phyloP scores from a whole-genome alignment of 2,797 vertebrate genomes.

The Acomys russatus region DNA sequence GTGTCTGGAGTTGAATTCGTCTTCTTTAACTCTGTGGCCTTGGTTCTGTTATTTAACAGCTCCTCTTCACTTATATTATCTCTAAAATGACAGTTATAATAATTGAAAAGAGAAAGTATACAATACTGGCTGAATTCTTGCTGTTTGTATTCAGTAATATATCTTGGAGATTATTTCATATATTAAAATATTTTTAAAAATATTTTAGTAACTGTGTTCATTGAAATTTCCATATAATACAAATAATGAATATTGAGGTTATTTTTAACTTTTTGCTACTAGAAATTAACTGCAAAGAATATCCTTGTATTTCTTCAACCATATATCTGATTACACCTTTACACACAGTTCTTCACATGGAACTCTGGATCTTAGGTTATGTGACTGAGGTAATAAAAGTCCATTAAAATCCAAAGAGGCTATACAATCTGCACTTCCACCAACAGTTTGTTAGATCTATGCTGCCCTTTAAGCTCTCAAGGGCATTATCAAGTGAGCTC shows the following conservation, averaged over 20 bases:
- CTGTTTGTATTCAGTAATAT: neutral
- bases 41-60: neutral
- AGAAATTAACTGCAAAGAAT: slow-evolving; percentile 41
- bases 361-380: slow-evolving; percentile 23
- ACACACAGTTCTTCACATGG: neutral
- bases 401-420: slow-evolving; percentile 54
- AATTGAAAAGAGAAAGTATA: neutral
- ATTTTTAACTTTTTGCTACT: slow-evolving; percentile 39
- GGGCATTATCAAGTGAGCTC: neutral
- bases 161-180: slow-evolving; percentile 45
- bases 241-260: slow-evolving; percentile 41
- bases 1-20: neutral
- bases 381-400: slow-evolving; percentile 50
- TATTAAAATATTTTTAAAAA: slow-evolving; percentile 23
- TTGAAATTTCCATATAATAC: neutral
- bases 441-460: slow-evolving; percentile 38
- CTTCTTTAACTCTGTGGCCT: neutral
- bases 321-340: neutral
- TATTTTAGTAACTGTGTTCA: slow-evolving; percentile 38
- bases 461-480: slow-evolving; percentile 36
- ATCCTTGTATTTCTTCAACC: slow-evolving; percentile 21
- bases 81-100: slow-evolving; percentile 29
- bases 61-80: slow-evolving; percentile 1
- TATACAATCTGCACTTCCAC: slow-evolving; percentile 58
- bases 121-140: slow-evolving; percentile 23